Percentiles rank a stretch among this genome's conserved stretches.
phyloP scores from a whole-genome alignment of 2,113 vertebrate species.

The Notarius quadriscutis region DNA sequence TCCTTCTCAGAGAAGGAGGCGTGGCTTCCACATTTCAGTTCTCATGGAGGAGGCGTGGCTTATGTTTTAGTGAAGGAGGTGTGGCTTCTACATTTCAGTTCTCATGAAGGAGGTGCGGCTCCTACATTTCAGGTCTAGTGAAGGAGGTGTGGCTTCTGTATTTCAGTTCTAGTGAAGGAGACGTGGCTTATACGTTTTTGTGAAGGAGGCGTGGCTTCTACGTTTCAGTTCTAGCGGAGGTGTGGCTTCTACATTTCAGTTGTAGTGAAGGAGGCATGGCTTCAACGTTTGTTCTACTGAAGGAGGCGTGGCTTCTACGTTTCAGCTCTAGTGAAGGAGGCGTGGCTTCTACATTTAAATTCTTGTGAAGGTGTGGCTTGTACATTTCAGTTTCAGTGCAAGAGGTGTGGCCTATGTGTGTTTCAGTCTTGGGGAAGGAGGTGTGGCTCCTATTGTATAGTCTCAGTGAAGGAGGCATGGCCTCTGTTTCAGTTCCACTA shows the following conservation, averaged over 20 bases:
- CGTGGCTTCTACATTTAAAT: no score
- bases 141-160: neutral
- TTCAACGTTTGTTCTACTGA: neutral
- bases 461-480: neutral
- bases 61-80: neutral
- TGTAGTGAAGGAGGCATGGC: neutral
- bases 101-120: neutral
- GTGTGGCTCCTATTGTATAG: neutral
- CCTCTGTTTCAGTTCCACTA: neutral
- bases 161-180: neutral
- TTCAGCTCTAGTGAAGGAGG: neutral
- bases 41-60: neutral
- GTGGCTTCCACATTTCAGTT: neutral
- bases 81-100: neutral
- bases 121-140: neutral
- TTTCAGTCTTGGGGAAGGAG: neutral
- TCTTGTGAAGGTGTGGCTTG: neutral
- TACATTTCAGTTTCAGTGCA: neutral
- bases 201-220: no score
- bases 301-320: neutral
- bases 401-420: neutral
- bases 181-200: no score
- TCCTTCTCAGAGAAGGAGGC: neutral
- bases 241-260: neutral
- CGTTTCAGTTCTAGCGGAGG: no score